Base-by-base conservation (phyloP, 2,888 invertebrate genomes). In the Nomada lathburiana region DNA sequence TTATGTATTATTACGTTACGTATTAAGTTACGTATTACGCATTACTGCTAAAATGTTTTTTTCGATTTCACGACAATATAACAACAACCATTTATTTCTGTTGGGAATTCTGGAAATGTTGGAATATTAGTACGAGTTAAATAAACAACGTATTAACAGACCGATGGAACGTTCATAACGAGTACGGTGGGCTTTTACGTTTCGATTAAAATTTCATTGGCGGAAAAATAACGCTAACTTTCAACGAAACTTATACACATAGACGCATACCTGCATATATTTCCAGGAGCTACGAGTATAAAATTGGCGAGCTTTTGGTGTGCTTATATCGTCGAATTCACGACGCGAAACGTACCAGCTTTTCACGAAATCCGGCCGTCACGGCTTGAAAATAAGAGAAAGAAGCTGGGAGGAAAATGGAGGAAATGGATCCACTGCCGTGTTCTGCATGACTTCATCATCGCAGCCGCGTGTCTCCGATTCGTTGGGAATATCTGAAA, bases 361-460 rank as follows among this genome's bases (percentile, higher is more conserved):
- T 78, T 69, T 47, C 63, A 62, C 67, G 68, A 72, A 80, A 72
- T 68, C 77, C 77, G 23, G 47, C 53, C 50, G 65, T 23, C n/a
- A 7, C 20, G 16, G 52, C 16, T 53, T 16, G 60, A 55, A 62
- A 79, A 74, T 64, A 70, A 70, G 63, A 52, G 64, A 71, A 60
- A 60, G 67, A 55, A 50, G 3, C 60, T 20, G 29, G 23, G 64
- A 29, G 23, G 76, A 71, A 77, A 80, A 67, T 50, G 60, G 67
- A 65, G 80, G 65, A 62, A 76, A 71, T 67, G 68, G 63, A 67
- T 80, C 72, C 72, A 29, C 50, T 42, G 65, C 36, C n/a, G 55
- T 23, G 69, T 81, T 81, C 74, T 65, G 79, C 78, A 74, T 81
- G 79, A 81, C 69, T 79, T 79, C 73, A 60, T 79, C 69, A 20